Conservation (phyloP, 2,888 invertebrate genomes). For the Cephus pygmeus region DNA sequence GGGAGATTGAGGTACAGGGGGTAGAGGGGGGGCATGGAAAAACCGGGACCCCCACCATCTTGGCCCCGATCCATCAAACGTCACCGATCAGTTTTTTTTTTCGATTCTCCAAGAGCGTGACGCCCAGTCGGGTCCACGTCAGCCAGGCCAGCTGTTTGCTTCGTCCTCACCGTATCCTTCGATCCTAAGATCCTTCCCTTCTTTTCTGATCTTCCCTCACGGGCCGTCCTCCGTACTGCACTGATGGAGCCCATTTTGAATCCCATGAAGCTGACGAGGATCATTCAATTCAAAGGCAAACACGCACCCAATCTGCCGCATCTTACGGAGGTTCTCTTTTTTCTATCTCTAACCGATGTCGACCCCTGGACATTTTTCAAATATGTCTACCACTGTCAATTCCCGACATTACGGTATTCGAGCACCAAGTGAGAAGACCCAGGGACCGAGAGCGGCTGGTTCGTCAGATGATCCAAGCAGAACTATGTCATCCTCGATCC, state of each 20-base stretch:
- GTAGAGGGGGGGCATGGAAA: slow-evolving; percentile 10
- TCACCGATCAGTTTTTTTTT: slow-evolving; percentile 57
- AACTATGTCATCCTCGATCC: background rate
- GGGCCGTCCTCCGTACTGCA: background rate
- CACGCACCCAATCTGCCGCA: slow-evolving; percentile 25
- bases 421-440: background rate
- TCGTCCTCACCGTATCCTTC: background rate
- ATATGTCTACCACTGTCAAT: slow-evolving; percentile 10
- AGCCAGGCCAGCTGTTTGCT: slow-evolving; percentile 16
- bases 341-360: slow-evolving; percentile 9
- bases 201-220: background rate
- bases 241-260: slow-evolving; percentile 49
- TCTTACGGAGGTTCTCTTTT: slow-evolving; percentile 16
- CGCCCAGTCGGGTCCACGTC: slow-evolving; percentile 35
- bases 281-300: slow-evolving; percentile 42
- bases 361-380: slow-evolving; percentile 17
- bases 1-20: slow-evolving; percentile 25
- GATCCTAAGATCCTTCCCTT: background rate
- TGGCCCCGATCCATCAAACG: slow-evolving; percentile 61
- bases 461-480: background rate
- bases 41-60: slow-evolving; percentile 26
- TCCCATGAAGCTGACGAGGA: slow-evolving; percentile 40
- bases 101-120: slow-evolving; percentile 42
- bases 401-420: background rate
- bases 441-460: background rate